Percentiles rank a stretch among this genome's conserved stretches.
These are phyloP conservation scores for Conger conger DNA, from an alignment of 2,113 vertebrate genomes.

Conservation along the genomic window DNA sequence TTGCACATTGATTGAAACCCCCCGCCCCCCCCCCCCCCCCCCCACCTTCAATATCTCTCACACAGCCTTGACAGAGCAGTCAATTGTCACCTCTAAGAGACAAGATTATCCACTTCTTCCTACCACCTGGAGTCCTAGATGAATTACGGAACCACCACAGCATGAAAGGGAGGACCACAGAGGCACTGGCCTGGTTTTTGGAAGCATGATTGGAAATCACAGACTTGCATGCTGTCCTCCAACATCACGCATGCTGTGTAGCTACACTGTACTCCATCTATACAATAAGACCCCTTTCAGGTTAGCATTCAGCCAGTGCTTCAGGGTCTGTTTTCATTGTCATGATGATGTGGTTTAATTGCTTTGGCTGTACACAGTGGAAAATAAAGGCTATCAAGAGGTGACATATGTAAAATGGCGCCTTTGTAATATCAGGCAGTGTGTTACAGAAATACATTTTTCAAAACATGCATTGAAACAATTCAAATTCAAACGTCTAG, in stretches of 20 bases:
- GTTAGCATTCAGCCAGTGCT: background rate
- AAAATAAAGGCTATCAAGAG: background rate
- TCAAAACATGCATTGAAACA: background rate
- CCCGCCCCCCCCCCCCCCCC: no score
- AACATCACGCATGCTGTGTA: background rate
- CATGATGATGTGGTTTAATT: background rate
- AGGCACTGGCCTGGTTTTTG: background rate
- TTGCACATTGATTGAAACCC: slow-evolving; percentile 1
- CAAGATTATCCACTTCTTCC: background rate
- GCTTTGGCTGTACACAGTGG: background rate
- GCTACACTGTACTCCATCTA: background rate
- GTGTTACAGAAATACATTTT: background rate
- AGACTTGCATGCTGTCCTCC: background rate
- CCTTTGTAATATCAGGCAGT: background rate
- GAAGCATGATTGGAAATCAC: background rate
- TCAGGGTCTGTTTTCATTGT: background rate
- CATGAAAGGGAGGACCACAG: background rate
- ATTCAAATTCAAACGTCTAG: background rate
- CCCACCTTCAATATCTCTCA: background rate
- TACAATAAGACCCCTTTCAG: background rate
- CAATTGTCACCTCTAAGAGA: background rate
- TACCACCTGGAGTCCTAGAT: background rate
- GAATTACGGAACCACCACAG: background rate
- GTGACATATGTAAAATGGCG: background rate
- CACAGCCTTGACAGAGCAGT: background rate